Base-by-base conservation (phyloP, 2,113 vertebrate genomes). In the Calcarius ornatus region DNA sequence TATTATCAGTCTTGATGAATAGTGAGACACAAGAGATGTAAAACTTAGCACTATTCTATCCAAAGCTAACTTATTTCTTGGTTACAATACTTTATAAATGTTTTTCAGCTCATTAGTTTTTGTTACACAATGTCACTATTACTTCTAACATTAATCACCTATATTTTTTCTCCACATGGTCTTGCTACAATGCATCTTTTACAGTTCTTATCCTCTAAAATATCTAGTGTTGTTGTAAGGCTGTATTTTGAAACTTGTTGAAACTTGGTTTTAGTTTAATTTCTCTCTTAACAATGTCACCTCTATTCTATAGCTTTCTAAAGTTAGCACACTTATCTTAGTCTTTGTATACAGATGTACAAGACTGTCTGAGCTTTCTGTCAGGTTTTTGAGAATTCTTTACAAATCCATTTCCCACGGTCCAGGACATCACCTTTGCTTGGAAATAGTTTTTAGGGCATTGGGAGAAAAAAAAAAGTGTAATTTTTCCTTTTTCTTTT, bases 341-440 rank as follows among this genome's bases (percentile, higher is more conserved):
- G 15, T 37, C 23, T 59, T 59, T 59, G 23, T 17, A 59, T 37
- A 25, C 57, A 37, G n/a, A 59, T 25, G 22, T 16, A 17, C n/a
- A 59, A 25, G n/a, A 25, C 23, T 59, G n/a, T 35, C 22, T 59
- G 57, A 59, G n/a, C 10, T 59, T 37, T 37, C 57, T 37, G n/a
- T 37, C 57, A 37, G n/a, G 57, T 59, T 37, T n/a, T 37, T 25
- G n/a, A 37, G 57, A 37, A 37, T 59, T 59, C 23, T 37, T 59
- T 35, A 35, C n/a, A 16, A 35, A 59, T 59, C 15, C n/a, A 25
- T 59, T 25, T 11, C n/a, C 15, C 57, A 37, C 57, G 40, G n/a
- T 0, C 1, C 8, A 25, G 43, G 30, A 25, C 14, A 37, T 27
- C 0, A 0, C 8, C 35, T 53, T 28, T 56, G 40, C 40, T 48